Conservation (phyloP, 53 echinoderm and acorn worm genomes). For the Paracentrotus lividus region DNA sequence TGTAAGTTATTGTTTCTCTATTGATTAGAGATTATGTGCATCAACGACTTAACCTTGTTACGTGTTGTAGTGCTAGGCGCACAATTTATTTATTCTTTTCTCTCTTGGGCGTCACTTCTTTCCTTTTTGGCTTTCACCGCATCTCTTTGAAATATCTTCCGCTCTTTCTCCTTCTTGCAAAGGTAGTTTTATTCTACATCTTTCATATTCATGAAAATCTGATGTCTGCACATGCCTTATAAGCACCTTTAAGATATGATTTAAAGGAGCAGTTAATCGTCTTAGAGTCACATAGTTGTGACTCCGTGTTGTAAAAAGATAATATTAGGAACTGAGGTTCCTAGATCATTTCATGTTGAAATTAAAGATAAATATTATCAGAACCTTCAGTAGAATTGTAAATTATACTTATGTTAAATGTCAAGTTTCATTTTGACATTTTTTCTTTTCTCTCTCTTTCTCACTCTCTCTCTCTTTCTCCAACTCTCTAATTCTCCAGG, state of each 20-base stretch:
- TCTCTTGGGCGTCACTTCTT: not conserved
- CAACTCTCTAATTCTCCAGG: not conserved
- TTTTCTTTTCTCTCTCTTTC: not conserved
- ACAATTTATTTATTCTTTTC: not conserved
- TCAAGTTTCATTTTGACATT: not conserved
- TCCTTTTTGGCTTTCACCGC: not conserved
- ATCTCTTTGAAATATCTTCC: not conserved
- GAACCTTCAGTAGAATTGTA: no score
- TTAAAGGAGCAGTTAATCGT: no score
- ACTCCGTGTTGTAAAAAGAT: no score
- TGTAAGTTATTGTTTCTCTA: slow-evolving; percentile 16
- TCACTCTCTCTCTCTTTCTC: not conserved
- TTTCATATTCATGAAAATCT: no score
- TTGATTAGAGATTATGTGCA: slow-evolving; percentile 23
- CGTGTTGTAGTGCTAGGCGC: not conserved
- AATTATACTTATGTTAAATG: no score
- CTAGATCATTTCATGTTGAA: no score
- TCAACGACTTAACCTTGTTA: not conserved
- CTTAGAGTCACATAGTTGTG: no score
- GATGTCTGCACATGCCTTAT: no score
- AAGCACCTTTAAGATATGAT: no score
- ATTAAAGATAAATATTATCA: no score
- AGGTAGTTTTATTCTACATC: not conserved
- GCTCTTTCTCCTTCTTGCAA: not conserved
- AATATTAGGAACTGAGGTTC: no score